These are phyloP conservation scores for Epizoanthus illoricatus DNA, from an alignment of 92 coral and sea anemone species.

Conservation along the genomic window DNA sequence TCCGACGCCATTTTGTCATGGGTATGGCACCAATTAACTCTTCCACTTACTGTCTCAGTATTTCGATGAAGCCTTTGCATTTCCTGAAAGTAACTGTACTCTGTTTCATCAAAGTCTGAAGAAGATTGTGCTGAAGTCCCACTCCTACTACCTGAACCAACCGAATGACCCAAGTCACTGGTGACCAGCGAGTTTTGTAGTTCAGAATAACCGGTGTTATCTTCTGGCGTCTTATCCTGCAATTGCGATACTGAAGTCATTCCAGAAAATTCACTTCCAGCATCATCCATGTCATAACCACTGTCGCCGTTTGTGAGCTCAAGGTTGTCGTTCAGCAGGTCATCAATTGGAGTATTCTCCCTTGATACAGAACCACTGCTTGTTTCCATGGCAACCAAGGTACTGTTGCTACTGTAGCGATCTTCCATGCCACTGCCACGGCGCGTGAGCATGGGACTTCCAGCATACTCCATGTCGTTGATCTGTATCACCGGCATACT, in stretches of 20 bases:
- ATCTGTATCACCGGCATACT: conserved; percentile 48
- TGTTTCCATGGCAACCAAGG: conserved; percentile 69
- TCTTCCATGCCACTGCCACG: conserved; percentile 62
- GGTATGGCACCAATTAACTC: no score
- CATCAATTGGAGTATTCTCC: conserved; percentile 7
- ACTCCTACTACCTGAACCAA: conserved; percentile 60
- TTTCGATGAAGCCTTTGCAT: conserved; percentile 68
- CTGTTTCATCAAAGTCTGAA: conserved; percentile 76
- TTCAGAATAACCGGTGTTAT: neutral
- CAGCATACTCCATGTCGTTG: conserved; percentile 50
- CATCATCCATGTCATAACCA: conserved; percentile 77
- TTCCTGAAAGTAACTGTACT: conserved; percentile 75
- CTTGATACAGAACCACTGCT: conserved; percentile 49
- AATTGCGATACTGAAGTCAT: conserved; percentile 47
- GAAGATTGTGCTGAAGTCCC: conserved; percentile 10
- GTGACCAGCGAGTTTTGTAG: conserved; percentile 26
- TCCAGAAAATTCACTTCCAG: conserved; percentile 65
- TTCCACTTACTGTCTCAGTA: conserved; percentile 62
- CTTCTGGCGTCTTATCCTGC: conserved; percentile 19
- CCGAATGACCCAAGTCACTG: conserved; percentile 68
- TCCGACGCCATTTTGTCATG: no score
- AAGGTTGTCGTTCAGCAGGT: conserved; percentile 8
- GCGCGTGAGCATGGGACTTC: conserved; percentile 40
- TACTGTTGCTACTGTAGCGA: conserved; percentile 68
- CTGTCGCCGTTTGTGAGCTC: conserved; percentile 55